A percentile compares a stretch with the other conserved stretches of the same genome.
phyloP scores from a whole-genome alignment of 2,888 invertebrate species.

The Drosophila birchii region DNA sequence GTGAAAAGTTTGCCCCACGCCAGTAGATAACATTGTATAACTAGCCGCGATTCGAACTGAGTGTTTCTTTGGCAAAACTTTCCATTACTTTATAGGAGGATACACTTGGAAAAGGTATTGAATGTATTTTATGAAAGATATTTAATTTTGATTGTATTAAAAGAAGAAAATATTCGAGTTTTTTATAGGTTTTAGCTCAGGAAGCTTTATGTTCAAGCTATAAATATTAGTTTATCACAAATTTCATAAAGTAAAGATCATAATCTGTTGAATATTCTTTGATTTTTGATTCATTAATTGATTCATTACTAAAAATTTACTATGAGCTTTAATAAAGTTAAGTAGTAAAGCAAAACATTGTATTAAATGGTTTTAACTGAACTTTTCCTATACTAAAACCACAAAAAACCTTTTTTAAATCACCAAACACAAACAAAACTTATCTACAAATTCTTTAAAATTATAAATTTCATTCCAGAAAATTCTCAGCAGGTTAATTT shows the following conservation, averaged over 20 bases:
- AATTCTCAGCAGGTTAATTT: neutral
- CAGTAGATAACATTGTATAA: constrained; percentile 60
- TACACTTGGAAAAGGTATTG: neutral
- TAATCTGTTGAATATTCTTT: too few species aligned
- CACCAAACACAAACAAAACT: neutral
- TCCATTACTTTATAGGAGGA: constrained; percentile 6
- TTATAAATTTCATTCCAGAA: neutral
- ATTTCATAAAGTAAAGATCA: too few species aligned
- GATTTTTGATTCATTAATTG: too few species aligned
- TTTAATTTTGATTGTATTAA: neutral
- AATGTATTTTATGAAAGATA: neutral
- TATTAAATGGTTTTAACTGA: too few species aligned
- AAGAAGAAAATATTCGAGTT: neutral
- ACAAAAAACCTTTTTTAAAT: neutral
- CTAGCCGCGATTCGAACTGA: constrained; percentile 8
- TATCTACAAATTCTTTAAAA: neutral
- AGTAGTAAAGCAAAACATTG: neutral
- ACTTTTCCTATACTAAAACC: neutral
- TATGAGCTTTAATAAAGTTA: too few species aligned
- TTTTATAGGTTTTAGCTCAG: neutral
- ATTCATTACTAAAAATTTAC: too few species aligned
- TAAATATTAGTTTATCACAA: neutral
- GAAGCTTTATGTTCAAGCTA: neutral
- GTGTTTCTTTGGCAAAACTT: constrained; percentile 9
- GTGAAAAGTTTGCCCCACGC: constrained; percentile 20